Base-by-base conservation (phyloP, 2,888 invertebrate species). In the Lydus trimaculatus region DNA sequence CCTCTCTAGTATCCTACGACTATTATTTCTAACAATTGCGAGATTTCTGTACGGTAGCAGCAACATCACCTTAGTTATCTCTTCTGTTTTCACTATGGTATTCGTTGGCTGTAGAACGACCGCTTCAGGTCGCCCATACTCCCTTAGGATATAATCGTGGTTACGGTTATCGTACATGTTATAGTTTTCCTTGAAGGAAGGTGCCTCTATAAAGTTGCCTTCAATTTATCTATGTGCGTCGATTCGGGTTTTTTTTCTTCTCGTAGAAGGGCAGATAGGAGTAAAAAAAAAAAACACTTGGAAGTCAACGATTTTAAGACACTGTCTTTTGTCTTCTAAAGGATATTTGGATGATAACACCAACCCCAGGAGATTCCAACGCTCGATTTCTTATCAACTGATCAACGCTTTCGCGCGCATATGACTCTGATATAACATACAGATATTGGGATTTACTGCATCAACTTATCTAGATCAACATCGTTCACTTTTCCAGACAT, bases 131-230 rank as follows among this genome's bases (percentile, higher is more conserved):
- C 81, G 77, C 75, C 78, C 70, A 68, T 72, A 76, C 72, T 81
- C 82, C 81, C 82, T 70, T 76, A 80, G 82, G 83, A 82, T 79
- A 80, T 78, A 79, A 80, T 81, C 80, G 81, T 80, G 81, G 84
- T 84, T 84, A 84, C 84, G 81, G 83, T 84, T 84, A 85, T 85
- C 84, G 82, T 79, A 77, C 81, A 76, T 81, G 83, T 84, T 84
- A 84, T 82, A 82, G 84, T 84, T 79, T 80, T 78, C 79, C 79
- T 79, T 78, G 76, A 52, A 83, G 80, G 82, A 84, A 84, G 84
- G 84, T 84, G 81, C 81, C 78, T 52, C 81, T 82, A 83, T 84
- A 84, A 84, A 84, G 79, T 82, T 76, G 80, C 74, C 78, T 80
- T 80, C 83, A 83, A 82, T 83, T 82, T 83, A 84, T 83, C 79